Evolutionary conservation across 1,140 invertebrate genomes (phyloP).

Genomic region (Neelides sp.): DNA sequence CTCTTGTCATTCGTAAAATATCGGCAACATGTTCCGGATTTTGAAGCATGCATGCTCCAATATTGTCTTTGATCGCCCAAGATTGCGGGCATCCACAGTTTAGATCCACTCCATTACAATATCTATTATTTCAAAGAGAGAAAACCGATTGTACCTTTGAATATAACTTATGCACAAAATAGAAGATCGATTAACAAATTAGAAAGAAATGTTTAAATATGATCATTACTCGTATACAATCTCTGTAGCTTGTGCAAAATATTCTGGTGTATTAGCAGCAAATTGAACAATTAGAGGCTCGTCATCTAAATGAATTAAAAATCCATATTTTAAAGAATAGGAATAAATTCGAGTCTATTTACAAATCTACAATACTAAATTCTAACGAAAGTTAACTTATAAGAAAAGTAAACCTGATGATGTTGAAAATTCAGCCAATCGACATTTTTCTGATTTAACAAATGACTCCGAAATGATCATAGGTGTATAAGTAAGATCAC

Average conservation of each 20-base stretch:
- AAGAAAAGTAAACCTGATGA: conserved; percentile 41
- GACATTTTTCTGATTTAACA: conserved; percentile 70
- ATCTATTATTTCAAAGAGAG: conserved; percentile 39
- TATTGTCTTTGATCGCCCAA: conserved; percentile 84
- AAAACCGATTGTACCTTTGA: background rate
- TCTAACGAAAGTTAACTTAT: conserved; percentile 9
- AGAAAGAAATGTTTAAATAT: background rate
- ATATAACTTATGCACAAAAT: background rate
- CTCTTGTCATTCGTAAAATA: conserved; percentile 60
- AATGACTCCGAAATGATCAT: conserved; percentile 95
- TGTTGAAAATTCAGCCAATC: conserved; percentile 77
- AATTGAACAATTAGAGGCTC: conserved; percentile 84
- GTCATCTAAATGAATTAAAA: conserved; percentile 44
- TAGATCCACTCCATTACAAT: conserved; percentile 79
- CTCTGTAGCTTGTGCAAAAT: conserved; percentile 73
- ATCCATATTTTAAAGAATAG: conserved; percentile 6
- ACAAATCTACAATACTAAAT: conserved; percentile 7
- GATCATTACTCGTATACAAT: conserved; percentile 61
- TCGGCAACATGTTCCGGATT: conserved; percentile 73
- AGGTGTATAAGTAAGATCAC: conserved; percentile 83
- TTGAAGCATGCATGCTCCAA: conserved; percentile 69
- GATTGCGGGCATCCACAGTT: conserved; percentile 95
- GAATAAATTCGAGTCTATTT: conserved; percentile 3
- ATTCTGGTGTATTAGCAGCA: conserved; percentile 69
- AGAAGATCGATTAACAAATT: background rate